Conservation (phyloP, 2,113 vertebrate genomes). For the Istiophorus platypterus region DNA sequence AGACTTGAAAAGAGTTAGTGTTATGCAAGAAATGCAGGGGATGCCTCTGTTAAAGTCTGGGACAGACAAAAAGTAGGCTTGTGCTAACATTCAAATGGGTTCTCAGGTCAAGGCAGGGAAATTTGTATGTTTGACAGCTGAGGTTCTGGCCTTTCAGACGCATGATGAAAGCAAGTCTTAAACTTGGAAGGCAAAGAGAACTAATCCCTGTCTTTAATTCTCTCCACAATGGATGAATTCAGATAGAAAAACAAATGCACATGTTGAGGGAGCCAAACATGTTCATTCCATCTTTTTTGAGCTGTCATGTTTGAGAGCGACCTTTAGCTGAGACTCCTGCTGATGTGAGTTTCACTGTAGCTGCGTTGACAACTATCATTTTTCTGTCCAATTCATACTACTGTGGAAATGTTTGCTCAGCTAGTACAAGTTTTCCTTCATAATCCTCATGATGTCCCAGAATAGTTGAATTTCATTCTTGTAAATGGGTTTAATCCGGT, state of each 20-base stretch:
- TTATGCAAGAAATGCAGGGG: conserved; percentile 32
- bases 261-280: background rate
- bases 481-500: background rate
- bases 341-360: background rate
- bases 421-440: background rate
- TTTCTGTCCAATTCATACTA: background rate
- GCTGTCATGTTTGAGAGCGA: conserved; percentile 24
- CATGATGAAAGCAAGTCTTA: background rate
- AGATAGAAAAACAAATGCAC: background rate
- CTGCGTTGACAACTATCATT: background rate
- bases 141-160: too few relatives aligned
- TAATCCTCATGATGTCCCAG: too few relatives aligned
- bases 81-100: background rate
- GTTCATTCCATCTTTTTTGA: background rate
- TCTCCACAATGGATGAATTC: too few relatives aligned
- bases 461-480: too few relatives aligned
- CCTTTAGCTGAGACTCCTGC: conserved; percentile 8
- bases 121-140: background rate
- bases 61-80: background rate
- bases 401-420: background rate
- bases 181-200: background rate
- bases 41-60: conserved; percentile 16
- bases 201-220: background rate
- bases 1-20: conserved; percentile 21
- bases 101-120: background rate